A percentile compares a stretch with the other conserved stretches of the same genome.
These are phyloP conservation scores for Indicator indicator DNA, from an alignment of 2,113 vertebrate species.

Conservation along the genomic window DNA sequence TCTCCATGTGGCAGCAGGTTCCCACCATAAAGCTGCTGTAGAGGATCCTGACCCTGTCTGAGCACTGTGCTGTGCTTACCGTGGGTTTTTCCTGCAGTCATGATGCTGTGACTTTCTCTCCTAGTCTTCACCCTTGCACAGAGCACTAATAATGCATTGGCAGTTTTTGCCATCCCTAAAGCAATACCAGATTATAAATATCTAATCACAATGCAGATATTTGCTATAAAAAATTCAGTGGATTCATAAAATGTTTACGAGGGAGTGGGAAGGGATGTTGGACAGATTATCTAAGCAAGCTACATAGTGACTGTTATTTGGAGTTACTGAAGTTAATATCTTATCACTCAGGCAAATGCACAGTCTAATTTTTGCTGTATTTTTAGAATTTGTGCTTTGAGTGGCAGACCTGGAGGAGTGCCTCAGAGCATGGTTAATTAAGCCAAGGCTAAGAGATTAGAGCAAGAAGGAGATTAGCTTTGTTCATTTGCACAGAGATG, in stretches of 20 bases:
- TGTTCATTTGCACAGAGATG: background rate
- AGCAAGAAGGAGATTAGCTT: background rate
- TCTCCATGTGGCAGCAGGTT: background rate
- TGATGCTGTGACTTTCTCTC: background rate
- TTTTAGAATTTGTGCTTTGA: background rate
- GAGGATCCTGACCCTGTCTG: background rate
- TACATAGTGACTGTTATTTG: background rate
- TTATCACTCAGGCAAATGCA: background rate
- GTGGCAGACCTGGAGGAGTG: background rate
- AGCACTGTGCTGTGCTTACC: rapidly evolving
- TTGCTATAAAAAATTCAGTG: background rate
- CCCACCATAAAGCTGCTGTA: rapidly evolving
- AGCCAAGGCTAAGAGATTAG: background rate
- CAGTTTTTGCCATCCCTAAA: background rate
- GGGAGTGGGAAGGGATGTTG: background rate
- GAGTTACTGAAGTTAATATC: background rate
- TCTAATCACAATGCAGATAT: background rate
- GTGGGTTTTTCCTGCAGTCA: background rate
- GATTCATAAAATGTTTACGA: background rate
- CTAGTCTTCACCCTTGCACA: background rate
- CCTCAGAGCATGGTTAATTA: background rate
- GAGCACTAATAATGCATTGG: constrained; percentile 12
- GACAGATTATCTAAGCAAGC: background rate
- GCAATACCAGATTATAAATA: background rate
- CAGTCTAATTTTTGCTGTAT: background rate